phyloP scores from a whole-genome alignment of 2,113 vertebrate genomes.

The Rhodinocichla rosea region DNA sequence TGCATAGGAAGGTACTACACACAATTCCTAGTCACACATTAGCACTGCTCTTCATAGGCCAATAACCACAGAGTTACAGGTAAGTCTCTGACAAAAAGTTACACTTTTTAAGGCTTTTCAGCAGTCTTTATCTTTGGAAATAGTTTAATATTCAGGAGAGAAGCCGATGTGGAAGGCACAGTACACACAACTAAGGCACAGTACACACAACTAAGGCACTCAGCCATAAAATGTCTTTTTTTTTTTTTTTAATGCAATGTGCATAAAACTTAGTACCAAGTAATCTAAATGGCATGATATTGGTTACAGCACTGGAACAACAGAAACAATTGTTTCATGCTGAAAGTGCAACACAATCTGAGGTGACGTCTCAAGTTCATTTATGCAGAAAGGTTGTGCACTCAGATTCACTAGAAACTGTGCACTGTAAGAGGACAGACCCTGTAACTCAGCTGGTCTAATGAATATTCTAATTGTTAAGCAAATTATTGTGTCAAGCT shows the following conservation, averaged over 20 bases:
- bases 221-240: background rate
- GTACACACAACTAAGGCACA: background rate
- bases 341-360: background rate
- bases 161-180: background rate
- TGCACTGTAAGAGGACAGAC: background rate
- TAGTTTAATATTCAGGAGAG: background rate
- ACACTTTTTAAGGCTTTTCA: background rate
- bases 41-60: background rate
- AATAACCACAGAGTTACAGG: background rate
- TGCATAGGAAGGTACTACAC: background rate
- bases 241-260: slow-evolving; percentile 13
- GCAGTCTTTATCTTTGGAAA: background rate
- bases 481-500: background rate
- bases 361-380: background rate
- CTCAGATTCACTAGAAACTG: background rate
- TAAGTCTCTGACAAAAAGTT: background rate
- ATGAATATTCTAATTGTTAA: background rate
- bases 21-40: background rate
- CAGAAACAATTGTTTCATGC: slow-evolving; percentile 19
- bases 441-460: background rate
- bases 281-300: slow-evolving; percentile 38
- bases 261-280: background rate
- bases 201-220: background rate
- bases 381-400: background rate
- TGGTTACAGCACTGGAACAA: slow-evolving; percentile 8